Conservation (phyloP, 2,888 invertebrate genomes). For the Leucophenga maculata region DNA sequence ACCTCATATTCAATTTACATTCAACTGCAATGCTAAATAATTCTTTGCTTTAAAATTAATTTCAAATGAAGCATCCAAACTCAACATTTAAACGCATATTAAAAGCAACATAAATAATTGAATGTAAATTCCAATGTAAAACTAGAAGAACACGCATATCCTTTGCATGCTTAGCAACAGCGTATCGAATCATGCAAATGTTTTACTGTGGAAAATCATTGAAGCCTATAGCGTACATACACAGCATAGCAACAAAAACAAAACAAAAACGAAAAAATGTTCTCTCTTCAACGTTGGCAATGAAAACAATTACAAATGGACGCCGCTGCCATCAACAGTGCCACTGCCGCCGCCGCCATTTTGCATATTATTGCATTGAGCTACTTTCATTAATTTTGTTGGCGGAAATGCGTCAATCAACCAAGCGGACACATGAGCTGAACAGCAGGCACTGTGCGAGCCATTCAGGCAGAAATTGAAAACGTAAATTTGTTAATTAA, state of each 20-base stretch:
- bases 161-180: too few relatives aligned
- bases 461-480: neutral
- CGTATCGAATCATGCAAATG: too few relatives aligned
- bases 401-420: neutral
- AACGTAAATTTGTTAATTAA: constrained; percentile 8
- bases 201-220: neutral
- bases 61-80: too few relatives aligned
- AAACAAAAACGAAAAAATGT: neutral
- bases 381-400: too few relatives aligned
- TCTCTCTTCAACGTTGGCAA: neutral
- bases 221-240: neutral
- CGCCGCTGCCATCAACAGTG: neutral
- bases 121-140: too few relatives aligned
- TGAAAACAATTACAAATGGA: neutral
- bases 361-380: too few relatives aligned
- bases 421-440: neutral
- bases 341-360: neutral
- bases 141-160: too few relatives aligned
- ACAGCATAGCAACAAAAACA: neutral
- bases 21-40: too few relatives aligned
- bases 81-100: too few relatives aligned
- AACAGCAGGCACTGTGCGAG: neutral
- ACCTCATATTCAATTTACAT: too few relatives aligned
- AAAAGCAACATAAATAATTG: too few relatives aligned
- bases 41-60: too few relatives aligned